Evolutionary conservation across 1,140 invertebrate species (phyloP).

Genomic region (Ostrea edulis): DNA sequence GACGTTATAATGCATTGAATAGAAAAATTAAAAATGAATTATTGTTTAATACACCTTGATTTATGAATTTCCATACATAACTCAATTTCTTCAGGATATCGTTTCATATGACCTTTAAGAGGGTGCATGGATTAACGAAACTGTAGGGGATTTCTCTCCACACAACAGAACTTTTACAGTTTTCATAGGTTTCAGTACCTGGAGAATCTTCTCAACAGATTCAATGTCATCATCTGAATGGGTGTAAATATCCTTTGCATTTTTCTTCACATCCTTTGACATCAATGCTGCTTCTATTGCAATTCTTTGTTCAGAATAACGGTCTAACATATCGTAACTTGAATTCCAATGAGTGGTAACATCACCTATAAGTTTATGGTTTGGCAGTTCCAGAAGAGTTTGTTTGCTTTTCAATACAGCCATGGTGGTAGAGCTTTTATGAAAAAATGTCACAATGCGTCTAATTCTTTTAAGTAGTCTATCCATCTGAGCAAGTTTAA

Average conservation of each 20-base stretch:
- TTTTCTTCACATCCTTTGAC: constrained; percentile 23
- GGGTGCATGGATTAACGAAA: not conserved
- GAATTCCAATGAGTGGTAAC: not conserved
- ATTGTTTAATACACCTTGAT: too few species aligned
- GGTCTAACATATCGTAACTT: constrained; percentile 12
- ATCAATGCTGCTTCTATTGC: not conserved
- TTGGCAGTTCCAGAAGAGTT: constrained; percentile 27
- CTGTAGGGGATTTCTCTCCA: too few species aligned
- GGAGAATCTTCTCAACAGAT: too few species aligned
- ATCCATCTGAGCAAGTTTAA: constrained; percentile 17
- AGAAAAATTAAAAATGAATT: too few species aligned
- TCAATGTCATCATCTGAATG: too few species aligned
- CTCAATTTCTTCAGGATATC: too few species aligned
- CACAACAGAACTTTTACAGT: not conserved
- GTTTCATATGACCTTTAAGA: too few species aligned
- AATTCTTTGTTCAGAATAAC: not conserved
- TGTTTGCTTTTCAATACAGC: constrained; percentile 36
- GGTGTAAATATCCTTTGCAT: not conserved
- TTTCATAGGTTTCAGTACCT: not conserved
- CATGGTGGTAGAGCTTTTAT: constrained; percentile 41
- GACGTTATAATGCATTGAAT: too few species aligned
- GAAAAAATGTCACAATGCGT: constrained; percentile 45
- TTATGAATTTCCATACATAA: too few species aligned
- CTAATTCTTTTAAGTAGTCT: constrained; percentile 29
- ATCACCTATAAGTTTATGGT: not conserved